Evolutionary conservation across 1,140 invertebrate genomes (phyloP), one percentile per base, ranked within the genome.

Genomic region (Drosophila setifemur): DNA sequence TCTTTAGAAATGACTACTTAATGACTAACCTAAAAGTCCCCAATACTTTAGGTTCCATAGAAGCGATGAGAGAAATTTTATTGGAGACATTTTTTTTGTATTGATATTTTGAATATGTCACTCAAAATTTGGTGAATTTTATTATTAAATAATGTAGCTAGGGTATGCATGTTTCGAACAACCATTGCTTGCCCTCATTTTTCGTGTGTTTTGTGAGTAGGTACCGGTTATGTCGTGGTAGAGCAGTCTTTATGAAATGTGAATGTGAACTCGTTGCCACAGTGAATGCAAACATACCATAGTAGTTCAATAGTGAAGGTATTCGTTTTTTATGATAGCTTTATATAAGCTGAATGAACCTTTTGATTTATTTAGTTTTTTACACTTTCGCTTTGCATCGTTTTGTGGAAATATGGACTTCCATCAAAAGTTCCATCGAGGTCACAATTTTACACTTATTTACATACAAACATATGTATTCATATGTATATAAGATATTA

Each of bases 181-280:
- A 19, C 6, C 2, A 12, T 18, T 21, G 29, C 4, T 14, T 9
- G 19, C 11, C 23, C 12, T n/a, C 23, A 12, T 23, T 35, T 21
- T 3, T 9, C n/a, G 7, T 21, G 12, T 48, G 28, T 49, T 49
- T 53, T 28, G 37, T 43, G 37, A 53, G 8, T 52, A 19, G 18
- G 37, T 43, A 44, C 50, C 39, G 39, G 50, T 53, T 53, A 44
- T 53, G 11, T 44, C 23, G 37, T 29, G 26, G 23, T 53, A 14
- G 2, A 28, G 21, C 49, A 35, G 14, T 53, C 23, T 43, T 19
- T 12, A 43, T 42, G 21, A 25, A 25, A 28, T 44, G 21, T 44
- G 42, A 26, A 44, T 44, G 21, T 26, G 21, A 39, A 33, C 19
- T 49, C 12, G 19, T 44, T 44, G 23, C 42, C 21, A 14, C 23